Base-by-base conservation (phyloP, 2,113 vertebrate species). In the Gorsachius goisagi region DNA sequence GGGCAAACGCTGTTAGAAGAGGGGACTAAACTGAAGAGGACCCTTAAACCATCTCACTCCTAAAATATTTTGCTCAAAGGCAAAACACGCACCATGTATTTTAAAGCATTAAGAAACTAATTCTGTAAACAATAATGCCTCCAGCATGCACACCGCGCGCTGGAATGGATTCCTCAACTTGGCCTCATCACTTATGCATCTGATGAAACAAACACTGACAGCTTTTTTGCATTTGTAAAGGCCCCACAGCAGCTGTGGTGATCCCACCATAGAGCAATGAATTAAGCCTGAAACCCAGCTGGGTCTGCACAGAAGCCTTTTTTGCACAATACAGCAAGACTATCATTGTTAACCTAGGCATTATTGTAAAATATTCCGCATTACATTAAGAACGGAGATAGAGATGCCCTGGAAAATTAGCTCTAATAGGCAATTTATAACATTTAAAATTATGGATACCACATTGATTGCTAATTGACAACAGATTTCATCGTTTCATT, bases 211-310 rank as follows among this genome's bases (percentile, higher is more conserved):
- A 99, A 99, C 99, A 99, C 98, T 99, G 99, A 99, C 99, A 99
- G 99, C 99, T 99, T 99, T 99, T 99, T 99, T 99, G 99, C 99
- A 99, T 99, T 99, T 99, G 99, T 99, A 99, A 99, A 99, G 99
- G 98, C 98, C 99, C 98, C 98, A 98, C 98, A 99, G 99, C 99
- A 99, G 99, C 99, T 99, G 99, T 99, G 99, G 98, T 98, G 98
- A 99, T 99, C 99, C 98, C 99, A 99, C 99, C 98, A 98, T 95
- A 98, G 98, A 98, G 98, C 98, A 98, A 99, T 99, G 99, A 99
- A 98, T 99, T 99, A 97, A 98, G 98, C 98, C 98, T 98, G 98
- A 98, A 99, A 98, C 98, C 99, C 98, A 99, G 99, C 99, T 99
- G 99, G 99, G 98, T 98, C 98, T 98, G 98, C 99, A 99, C 98